Percentiles rank a stretch among this genome's conserved stretches.
Evolutionary conservation across 2,797 vertebrate genomes (phyloP).

Genomic region (Hoplostethus mediterraneus): DNA sequence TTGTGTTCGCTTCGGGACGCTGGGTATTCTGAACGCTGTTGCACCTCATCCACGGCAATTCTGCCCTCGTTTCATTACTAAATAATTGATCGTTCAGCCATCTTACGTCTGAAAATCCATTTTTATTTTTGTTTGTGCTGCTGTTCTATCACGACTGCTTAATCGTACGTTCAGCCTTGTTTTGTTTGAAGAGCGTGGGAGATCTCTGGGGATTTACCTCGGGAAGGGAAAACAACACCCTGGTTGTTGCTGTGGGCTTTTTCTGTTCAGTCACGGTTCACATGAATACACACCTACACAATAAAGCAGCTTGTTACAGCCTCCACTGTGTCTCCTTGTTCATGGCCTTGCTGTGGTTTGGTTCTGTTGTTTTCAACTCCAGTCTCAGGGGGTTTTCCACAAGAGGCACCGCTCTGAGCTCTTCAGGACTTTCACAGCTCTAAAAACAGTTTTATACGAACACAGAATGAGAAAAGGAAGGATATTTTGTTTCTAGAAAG

Average conservation of each 20-base stretch:
- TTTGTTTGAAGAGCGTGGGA: conserved; percentile 9
- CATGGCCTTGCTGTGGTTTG: conserved; percentile 25
- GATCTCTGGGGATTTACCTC: conserved; percentile 19
- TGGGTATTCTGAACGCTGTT: not conserved
- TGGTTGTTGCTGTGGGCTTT: conserved; percentile 31
- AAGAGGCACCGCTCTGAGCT: conserved; percentile 19
- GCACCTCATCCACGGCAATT: not conserved
- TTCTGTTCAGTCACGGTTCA: conserved; percentile 44
- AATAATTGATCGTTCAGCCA: conserved; percentile 20
- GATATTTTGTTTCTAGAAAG: conserved; percentile 10
- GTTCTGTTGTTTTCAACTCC: conserved; percentile 43
- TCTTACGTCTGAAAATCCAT: conserved; percentile 7
- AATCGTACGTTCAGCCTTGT: conserved; percentile 6
- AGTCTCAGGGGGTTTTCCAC: conserved; percentile 27
- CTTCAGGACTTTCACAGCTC: conserved; percentile 24
- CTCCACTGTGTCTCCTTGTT: conserved; percentile 17
- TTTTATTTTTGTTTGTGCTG: conserved; percentile 7
- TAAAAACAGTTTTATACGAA: conserved; percentile 17
- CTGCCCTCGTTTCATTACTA: not conserved
- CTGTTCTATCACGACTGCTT: conserved; percentile 2
- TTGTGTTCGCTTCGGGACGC: not conserved
- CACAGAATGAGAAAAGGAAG: conserved; percentile 33
- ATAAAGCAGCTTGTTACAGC: conserved; percentile 28
- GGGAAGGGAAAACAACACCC: conserved; percentile 34
- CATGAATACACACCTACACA: conserved; percentile 28